Evolutionary conservation across 2,113 vertebrate genomes (phyloP), one percentile per base, ranked within the genome.

Genomic region (Rhinogobius similis): DNA sequence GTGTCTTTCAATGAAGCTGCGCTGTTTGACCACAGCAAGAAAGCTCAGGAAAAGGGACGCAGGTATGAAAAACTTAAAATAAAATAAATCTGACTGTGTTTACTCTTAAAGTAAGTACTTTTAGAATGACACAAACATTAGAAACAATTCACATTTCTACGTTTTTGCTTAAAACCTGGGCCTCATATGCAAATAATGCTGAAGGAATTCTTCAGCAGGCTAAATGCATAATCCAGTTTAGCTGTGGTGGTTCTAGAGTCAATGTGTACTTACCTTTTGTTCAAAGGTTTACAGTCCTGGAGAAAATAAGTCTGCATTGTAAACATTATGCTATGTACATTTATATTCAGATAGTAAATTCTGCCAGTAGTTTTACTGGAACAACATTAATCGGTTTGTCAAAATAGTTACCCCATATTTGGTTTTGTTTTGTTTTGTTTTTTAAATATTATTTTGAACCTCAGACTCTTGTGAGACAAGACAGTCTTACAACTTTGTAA

Each of bases 1-100:
- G 98, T 99, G 77, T 99, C 98, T 82, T 99, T 99, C 92, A 99
- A 99, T 0, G 98, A 99, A 92, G 97, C 97, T 0, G 94, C 98
- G 0, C 95, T 99, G 68, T 98, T 95, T 0, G 96, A 97, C 63
- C 96, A 98, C 67, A 71, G 96, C 92, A 95, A 94, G 88, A 98
- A 96, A 84, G 81, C 94, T 0, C 95, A 96, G 84, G 98, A 99
- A 88, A 98, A 97, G 86, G 97, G 97, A 66, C 93, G 97, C 83
- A 94, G 98, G 98, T 99, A 61, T 81, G n/a, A 52, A 90, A 85
- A 23, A 26, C 85, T 68, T 5, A 5, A 36, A 8, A 3, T 36
- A 36, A 36, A 8, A 36, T 36, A 36, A n/a, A n/a, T n/a, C n/a
- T n/a, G n/a, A n/a, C n/a, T n/a, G n/a, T n/a, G n/a, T n/a, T n/a